Conservation (phyloP, 2,113 vertebrate species). For the Oxyura jamaicensis region DNA sequence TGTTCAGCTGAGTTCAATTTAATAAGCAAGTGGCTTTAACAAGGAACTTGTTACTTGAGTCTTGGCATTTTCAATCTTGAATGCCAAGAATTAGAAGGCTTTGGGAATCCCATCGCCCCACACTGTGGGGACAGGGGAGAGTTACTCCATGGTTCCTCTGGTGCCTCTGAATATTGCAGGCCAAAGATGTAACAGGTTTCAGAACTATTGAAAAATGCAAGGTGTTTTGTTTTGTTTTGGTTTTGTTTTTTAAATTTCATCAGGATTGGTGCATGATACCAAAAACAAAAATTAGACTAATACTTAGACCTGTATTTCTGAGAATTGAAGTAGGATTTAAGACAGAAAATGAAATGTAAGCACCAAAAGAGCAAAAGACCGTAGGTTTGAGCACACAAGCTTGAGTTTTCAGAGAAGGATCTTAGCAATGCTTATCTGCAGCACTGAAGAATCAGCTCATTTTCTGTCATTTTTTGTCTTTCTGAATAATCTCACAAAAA, state of each 20-base stretch:
- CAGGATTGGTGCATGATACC: background rate
- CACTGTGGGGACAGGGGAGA: rapidly evolving
- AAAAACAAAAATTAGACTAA: background rate
- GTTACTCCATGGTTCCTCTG: rapidly evolving
- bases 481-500: background rate
- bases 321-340: background rate
- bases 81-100: background rate
- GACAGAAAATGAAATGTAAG: background rate
- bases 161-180: background rate
- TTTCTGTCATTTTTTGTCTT: background rate
- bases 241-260: background rate
- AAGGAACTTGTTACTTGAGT: background rate
- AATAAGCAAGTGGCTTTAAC: background rate
- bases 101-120: background rate
- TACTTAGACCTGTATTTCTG: background rate
- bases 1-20: background rate
- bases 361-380: background rate
- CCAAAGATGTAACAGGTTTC: background rate
- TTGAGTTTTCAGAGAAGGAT: background rate
- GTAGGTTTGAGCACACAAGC: background rate
- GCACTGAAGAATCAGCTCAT: background rate
- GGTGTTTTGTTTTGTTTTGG: background rate
- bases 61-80: background rate
- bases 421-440: background rate
- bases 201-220: background rate